Conservation (phyloP, 1,140 invertebrate species). For the Halictus rubicundus region DNA sequence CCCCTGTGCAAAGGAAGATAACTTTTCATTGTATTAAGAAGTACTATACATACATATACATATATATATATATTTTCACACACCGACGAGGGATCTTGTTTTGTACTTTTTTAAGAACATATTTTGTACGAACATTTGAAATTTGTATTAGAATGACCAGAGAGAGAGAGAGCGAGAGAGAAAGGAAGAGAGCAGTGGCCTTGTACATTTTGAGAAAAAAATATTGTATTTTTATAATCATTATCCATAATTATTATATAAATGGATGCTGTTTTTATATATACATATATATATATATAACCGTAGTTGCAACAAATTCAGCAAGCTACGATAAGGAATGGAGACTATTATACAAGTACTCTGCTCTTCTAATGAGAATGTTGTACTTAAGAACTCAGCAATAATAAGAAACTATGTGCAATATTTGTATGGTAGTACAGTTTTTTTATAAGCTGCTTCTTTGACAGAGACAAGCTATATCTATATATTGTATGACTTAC, state of each 20-base stretch:
- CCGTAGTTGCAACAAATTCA: background rate
- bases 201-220: slow-evolving; percentile 52
- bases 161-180: background rate
- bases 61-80: slow-evolving; percentile 64
- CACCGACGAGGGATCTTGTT: slow-evolving; percentile 61
- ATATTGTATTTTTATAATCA: slow-evolving; percentile 60
- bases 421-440: slow-evolving; percentile 70
- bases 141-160: slow-evolving; percentile 54
- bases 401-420: slow-evolving; percentile 67
- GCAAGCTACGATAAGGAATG: background rate
- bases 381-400: slow-evolving; percentile 47
- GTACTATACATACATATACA: slow-evolving; percentile 39
- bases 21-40: slow-evolving; percentile 52
- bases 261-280: slow-evolving; percentile 41
- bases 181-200: slow-evolving; percentile 37
- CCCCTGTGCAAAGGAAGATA: slow-evolving; percentile 40
- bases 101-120: slow-evolving; percentile 73
- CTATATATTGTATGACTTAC: slow-evolving; percentile 70
- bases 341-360: slow-evolving; percentile 30
- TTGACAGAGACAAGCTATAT: slow-evolving; percentile 64
- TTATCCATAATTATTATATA: slow-evolving; percentile 1
- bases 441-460: slow-evolving; percentile 72
- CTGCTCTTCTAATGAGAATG: slow-evolving; percentile 52
- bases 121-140: slow-evolving; percentile 63
- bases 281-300: background rate